Percentiles rank a stretch among this genome's conserved stretches.
Conservation (phyloP, 2,888 invertebrate species). For the Limnephilus lunatus region DNA sequence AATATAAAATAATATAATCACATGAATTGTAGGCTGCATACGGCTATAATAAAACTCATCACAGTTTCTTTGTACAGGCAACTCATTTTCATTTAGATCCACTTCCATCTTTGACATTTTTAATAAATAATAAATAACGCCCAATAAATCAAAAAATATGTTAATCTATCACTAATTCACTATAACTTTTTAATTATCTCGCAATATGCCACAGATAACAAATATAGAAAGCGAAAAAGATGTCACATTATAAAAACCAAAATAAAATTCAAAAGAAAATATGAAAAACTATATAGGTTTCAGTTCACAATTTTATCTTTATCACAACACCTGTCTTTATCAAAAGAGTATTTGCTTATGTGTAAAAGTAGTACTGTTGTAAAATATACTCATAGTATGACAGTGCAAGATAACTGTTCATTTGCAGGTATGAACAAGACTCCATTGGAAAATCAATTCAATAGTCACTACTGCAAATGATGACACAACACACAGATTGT, state of each 20-base stretch:
- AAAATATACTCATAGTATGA: background rate
- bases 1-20: background rate
- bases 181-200: background rate
- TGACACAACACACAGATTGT: background rate
- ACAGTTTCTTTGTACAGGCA: background rate
- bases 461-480: background rate
- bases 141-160: background rate
- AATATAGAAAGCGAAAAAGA: background rate
- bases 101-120: conserved; percentile 43
- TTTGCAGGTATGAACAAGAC: background rate
- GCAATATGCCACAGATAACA: background rate
- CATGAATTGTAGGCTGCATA: background rate
- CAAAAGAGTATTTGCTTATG: background rate
- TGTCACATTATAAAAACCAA: background rate
- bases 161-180: background rate
- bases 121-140: background rate
- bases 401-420: background rate
- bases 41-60: background rate
- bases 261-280: background rate
- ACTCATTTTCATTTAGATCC: conserved; percentile 53
- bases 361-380: background rate
- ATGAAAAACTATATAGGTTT: background rate
- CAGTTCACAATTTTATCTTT: background rate
- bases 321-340: background rate
- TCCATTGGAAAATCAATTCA: background rate